A percentile compares a stretch with the other conserved stretches of the same genome.
Evolutionary conservation across 2,888 invertebrate genomes (phyloP).

Genomic region (Mythimna ferrago): DNA sequence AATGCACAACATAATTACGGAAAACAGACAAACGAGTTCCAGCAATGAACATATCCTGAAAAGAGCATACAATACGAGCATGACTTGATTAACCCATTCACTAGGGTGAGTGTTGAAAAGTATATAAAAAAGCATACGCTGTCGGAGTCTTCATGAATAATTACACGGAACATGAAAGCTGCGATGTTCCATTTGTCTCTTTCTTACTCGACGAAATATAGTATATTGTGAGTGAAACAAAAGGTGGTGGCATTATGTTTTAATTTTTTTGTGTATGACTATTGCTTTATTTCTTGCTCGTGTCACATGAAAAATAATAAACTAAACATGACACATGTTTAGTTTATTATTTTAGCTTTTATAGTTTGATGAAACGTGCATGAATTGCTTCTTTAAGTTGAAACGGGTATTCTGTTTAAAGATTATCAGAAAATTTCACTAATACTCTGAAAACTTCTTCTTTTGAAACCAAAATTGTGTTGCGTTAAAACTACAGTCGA

Average conservation of each 20-base stretch:
- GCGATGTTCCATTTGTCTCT: constrained; percentile 41
- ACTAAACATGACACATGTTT: background rate
- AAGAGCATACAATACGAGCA: constrained; percentile 40
- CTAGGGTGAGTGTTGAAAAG: constrained; percentile 46
- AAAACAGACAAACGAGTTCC: constrained; percentile 17
- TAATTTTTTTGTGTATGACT: constrained; percentile 14
- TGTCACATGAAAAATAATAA: background rate
- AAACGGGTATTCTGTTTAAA: background rate
- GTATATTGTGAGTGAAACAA: constrained; percentile 31
- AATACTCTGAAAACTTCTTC: constrained; percentile 40
- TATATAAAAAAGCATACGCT: constrained; percentile 55
- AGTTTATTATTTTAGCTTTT: constrained; percentile 1
- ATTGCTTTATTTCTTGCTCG: background rate
- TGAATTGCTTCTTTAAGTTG: background rate
- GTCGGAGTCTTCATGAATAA: constrained; percentile 54
- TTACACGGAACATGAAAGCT: constrained; percentile 39
- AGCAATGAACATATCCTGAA: constrained; percentile 34
- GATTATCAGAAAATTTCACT: constrained; percentile 35
- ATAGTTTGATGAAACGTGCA: background rate
- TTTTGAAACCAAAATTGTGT: constrained; percentile 57
- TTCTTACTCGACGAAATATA: constrained; percentile 39
- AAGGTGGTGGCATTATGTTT: constrained; percentile 6
- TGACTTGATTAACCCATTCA: constrained; percentile 57
- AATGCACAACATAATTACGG: constrained; percentile 21
- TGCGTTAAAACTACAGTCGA: constrained; percentile 59